These are phyloP conservation scores for Allacma fusca DNA, from an alignment of 2,888 invertebrate genomes.

Conservation along the genomic window DNA sequence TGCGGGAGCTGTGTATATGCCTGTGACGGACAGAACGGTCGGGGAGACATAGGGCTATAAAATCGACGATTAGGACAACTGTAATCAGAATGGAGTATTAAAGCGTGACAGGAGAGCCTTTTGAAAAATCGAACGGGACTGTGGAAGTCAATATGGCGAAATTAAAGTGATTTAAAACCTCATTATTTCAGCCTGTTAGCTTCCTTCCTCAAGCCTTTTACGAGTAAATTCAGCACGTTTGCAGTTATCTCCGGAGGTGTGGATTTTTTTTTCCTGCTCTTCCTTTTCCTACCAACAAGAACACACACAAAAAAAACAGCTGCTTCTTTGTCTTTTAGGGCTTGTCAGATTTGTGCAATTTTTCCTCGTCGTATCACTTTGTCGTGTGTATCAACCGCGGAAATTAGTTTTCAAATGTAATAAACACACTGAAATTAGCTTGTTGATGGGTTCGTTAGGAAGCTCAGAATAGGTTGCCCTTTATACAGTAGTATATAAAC, in stretches of 20 bases:
- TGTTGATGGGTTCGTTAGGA: not conserved
- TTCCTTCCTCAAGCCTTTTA: conserved; percentile 3
- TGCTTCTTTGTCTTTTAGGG: too few species aligned
- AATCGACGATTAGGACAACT: conserved; percentile 28
- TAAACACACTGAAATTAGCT: not conserved
- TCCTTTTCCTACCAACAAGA: too few species aligned
- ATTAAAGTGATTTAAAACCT: conserved; percentile 38
- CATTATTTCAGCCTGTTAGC: conserved; percentile 32
- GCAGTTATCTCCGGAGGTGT: not conserved
- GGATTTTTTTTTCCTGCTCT: too few species aligned
- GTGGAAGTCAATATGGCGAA: conserved; percentile 34
- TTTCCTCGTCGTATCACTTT: not conserved
- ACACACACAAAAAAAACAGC: too few species aligned
- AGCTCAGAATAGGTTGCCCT: not conserved
- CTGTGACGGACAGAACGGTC: not conserved
- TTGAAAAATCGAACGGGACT: conserved; percentile 28
- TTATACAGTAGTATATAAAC: too few species aligned
- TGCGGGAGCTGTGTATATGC: too few species aligned
- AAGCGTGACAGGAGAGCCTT: conserved; percentile 27
- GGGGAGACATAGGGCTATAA: not conserved
- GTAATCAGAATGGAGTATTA: conserved; percentile 33
- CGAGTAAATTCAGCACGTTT: not conserved
- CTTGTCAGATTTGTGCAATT: not conserved
- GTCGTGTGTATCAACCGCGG: not conserved
- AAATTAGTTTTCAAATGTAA: not conserved